Conservation (phyloP, 2,888 invertebrate species). For the Xanthostigma xanthostigma region DNA sequence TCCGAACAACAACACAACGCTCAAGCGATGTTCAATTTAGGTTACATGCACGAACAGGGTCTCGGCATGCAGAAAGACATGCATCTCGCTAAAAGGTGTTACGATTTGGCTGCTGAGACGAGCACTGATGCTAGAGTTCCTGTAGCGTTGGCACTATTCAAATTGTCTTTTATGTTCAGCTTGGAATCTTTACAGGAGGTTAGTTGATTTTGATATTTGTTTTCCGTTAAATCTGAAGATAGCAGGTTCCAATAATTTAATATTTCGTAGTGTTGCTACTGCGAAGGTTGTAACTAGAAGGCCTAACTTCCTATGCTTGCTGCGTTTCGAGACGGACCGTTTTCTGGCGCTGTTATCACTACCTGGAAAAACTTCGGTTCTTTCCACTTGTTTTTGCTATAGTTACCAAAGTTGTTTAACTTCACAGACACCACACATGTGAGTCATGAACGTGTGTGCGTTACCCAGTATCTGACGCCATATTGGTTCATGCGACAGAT, state of each 20-base stretch:
- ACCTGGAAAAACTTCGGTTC: too few relatives aligned
- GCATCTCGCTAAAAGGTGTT: constrained; percentile 93
- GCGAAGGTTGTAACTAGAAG: too few relatives aligned
- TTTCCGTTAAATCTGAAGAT: not conserved
- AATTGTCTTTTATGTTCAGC: constrained; percentile 62
- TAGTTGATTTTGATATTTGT: constrained; percentile 15
- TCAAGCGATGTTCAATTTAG: constrained; percentile 96
- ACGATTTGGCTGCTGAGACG: constrained; percentile 90
- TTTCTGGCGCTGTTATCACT: too few relatives aligned
- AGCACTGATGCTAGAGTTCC: constrained; percentile 88
- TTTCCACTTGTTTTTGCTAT: too few relatives aligned
- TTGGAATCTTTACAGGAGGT: constrained; percentile 61
- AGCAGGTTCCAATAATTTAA: not conserved
- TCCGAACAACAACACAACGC: constrained; percentile 91
- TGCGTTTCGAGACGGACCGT: too few relatives aligned
- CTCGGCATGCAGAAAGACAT: constrained; percentile 79
- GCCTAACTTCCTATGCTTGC: too few relatives aligned
- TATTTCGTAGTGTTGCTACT: too few relatives aligned
- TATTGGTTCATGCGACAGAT: too few relatives aligned
- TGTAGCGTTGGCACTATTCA: constrained; percentile 76
- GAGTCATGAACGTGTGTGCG: too few relatives aligned
- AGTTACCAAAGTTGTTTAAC: too few relatives aligned
- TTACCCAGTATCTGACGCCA: too few relatives aligned
- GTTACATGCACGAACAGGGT: constrained; percentile 98
- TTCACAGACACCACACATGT: too few relatives aligned